These are phyloP conservation scores for Tetragonula carbonaria DNA, from an alignment of 2,888 invertebrate species.

Conservation along the genomic window DNA sequence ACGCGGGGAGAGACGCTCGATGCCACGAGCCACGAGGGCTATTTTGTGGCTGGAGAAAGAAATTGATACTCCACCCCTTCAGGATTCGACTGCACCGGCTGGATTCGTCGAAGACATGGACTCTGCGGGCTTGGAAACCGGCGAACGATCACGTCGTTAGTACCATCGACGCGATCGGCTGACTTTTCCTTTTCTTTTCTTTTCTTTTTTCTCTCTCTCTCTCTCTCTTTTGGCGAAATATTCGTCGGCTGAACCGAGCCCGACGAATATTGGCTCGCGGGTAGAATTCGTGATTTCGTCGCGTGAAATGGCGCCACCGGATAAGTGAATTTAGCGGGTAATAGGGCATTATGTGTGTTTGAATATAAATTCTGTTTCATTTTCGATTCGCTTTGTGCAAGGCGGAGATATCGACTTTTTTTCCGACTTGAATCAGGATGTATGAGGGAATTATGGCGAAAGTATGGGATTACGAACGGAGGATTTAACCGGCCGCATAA, in stretches of 20 bases:
- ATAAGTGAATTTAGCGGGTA: constrained; percentile 21
- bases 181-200: constrained; percentile 10
- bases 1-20: background rate
- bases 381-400: background rate
- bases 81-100: background rate
- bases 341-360: background rate
- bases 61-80: constrained; percentile 26
- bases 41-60: constrained; percentile 21
- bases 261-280: constrained; percentile 6
- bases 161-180: constrained; percentile 17
- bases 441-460: background rate
- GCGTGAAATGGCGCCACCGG: background rate
- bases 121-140: constrained; percentile 24
- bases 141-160: constrained; percentile 53
- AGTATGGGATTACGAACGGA: background rate
- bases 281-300: constrained; percentile 10
- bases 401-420: background rate
- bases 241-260: constrained; percentile 33
- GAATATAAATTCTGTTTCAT: background rate
- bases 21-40: background rate
- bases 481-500: background rate
- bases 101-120: constrained; percentile 26
- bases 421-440: background rate
- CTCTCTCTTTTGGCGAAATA: constrained; percentile 4
- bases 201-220: background rate